Evolutionary conservation across 2,113 vertebrate species (phyloP), one percentile per base, ranked within the genome.

Genomic region (Harpagus bidentatus): DNA sequence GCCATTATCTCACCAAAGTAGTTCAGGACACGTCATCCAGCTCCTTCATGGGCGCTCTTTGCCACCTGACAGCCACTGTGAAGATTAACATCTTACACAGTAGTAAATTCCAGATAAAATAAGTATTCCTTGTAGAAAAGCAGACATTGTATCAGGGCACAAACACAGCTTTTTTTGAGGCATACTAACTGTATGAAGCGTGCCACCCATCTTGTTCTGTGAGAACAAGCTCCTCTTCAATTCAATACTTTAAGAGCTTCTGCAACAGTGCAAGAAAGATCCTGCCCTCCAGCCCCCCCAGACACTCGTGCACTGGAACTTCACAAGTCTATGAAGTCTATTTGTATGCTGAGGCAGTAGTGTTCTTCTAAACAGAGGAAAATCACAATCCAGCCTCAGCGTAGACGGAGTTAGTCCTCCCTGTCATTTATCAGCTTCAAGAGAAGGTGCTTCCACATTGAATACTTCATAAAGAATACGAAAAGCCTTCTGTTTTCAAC

Each of bases 251-350:
- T 16, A 38, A 16, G 42, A 72, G 58, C 47, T 67, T 9, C 45
- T 40, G 52, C 45, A 66, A 34, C 74, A 34, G 50, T 4, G 28
- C 43, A 34, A 52, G 48, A 34, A 32, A 9, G 12, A n/a, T 15
- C 32, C 47, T 47, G 36, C 29, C 21, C 48, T 32, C 47, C 26
- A 42, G 17, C 32, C 25, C 47, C 47, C 36, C 38, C 32, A 2
- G 25, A 29, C 59, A 47, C n/a, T 22, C 8, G 5, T 12, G 11
- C 67, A 6, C 3, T 13, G 43, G 59, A 18, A 59, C 48, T 52
- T 26, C 42, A 13, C 10, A 1, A n/a, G 13, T 10, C 65, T 8
- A 11, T 18, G 0, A 11, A 50, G 28, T 31, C 32, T 20, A 1
- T 43, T 32, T 40, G n/a, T 13, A 58, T 55, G 34, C n/a, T 11